Evolutionary conservation across 30 jellyfish, hydroid and myxozoan species (phyloP).

Genomic region (Pseudorhiza aurosa): DNA sequence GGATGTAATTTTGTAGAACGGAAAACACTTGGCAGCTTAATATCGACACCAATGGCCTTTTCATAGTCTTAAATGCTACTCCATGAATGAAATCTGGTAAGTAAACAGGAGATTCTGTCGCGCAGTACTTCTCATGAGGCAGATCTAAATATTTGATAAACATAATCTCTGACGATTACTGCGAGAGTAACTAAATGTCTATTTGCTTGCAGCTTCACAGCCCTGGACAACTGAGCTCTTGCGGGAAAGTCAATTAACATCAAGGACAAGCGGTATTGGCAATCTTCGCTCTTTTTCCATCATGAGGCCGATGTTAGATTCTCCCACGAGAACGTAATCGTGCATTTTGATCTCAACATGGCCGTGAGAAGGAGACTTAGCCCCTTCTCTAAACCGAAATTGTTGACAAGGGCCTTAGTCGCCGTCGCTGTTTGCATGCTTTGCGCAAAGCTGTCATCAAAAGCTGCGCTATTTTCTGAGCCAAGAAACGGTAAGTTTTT

Average conservation of each 20-base stretch:
- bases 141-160: too few relatives aligned
- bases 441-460: conserved; percentile 11
- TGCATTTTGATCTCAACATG: not conserved
- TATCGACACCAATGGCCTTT: too few relatives aligned
- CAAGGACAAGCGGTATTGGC: too few relatives aligned
- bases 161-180: too few relatives aligned
- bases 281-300: not conserved
- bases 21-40: too few relatives aligned
- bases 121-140: not conserved
- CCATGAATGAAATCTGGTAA: not conserved
- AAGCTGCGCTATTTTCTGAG: not conserved
- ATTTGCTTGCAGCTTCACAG: too few relatives aligned
- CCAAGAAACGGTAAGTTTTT: not conserved
- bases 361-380: conserved; percentile 16
- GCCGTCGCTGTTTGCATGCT: conserved; percentile 5
- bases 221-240: too few relatives aligned
- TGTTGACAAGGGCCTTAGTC: conserved; percentile 33
- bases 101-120: not conserved
- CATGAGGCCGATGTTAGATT: not conserved
- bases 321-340: not conserved
- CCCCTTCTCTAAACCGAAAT: conserved; percentile 7
- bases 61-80: too few relatives aligned
- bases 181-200: too few relatives aligned
- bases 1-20: too few relatives aligned
- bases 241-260: too few relatives aligned